Evolutionary conservation across 2,888 invertebrate genomes (phyloP), one percentile per base, ranked within the genome.

Genomic region (Oxystoma pomonae): DNA sequence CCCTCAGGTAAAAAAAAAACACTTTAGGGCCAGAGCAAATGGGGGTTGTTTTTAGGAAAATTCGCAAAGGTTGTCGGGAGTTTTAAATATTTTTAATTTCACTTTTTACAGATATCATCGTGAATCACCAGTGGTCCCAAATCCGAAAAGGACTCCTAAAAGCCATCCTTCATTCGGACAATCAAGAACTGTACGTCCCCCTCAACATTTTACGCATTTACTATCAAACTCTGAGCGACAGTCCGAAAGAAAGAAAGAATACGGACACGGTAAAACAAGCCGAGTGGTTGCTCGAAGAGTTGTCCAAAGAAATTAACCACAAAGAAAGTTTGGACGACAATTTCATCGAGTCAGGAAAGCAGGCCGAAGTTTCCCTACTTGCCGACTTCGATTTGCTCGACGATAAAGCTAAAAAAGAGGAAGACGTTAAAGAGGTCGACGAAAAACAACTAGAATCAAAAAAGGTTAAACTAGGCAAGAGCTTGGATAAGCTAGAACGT

Each of bases 171-270:
- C 69, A 75, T 49, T 76, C 77, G 2, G 76, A 78, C 62, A 73
- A 68, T 35, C 74, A 75, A 58, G 78, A 78, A 67, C 66, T 80
- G 21, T 75, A 72, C 60, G 74, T 80, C 19, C 79, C 81, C 1
- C 61, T 77, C 16, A 78, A 76, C 65, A 77, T 80, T 62, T 68
- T 80, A 50, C 68, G 74, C 60, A 76, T 79, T 63, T 80, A 80
- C 69, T 78, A 79, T 67, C 75, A 78, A 65, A 78, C 77, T 1
- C 68, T 80, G 57, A 78, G 77, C 65, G 75, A 72, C 16, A 72
- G 70, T 55, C 62, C 73, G 1, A 35, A 35, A 35, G 76, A 76
- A 58, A 65, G 74, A 21, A 68, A 72, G 53, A 65, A 69, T 18
- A 68, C 74, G 16, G 78, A 79, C 59, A 69, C 76, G 21, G 69